Evolutionary conservation across 2,797 vertebrate species (phyloP).

Genomic region (Enteromius unitaeniatus): DNA sequence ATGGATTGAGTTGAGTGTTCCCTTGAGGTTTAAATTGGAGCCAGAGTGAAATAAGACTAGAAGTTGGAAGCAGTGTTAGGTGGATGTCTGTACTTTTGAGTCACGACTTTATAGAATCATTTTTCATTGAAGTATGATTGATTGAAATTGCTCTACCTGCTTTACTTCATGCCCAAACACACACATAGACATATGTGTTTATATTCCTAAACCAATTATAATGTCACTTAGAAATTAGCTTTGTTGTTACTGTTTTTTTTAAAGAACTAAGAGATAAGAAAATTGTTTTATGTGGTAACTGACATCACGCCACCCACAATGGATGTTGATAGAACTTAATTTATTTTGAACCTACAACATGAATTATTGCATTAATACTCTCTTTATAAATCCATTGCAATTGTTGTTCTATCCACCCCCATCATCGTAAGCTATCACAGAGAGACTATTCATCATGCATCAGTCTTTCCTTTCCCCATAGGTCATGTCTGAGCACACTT

Average conservation of each 20-base stretch:
- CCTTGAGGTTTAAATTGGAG: slow-evolving; percentile 21
- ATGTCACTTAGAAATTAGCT: neutral
- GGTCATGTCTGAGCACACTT: slow-evolving; percentile 31
- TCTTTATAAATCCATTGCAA: slow-evolving; percentile 1
- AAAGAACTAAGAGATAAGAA: neutral
- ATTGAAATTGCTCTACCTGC: neutral
- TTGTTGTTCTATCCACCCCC: neutral
- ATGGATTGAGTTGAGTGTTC: slow-evolving; percentile 10
- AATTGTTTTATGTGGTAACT: neutral
- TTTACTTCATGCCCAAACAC: neutral
- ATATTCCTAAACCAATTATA: neutral
- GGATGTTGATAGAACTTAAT: neutral
- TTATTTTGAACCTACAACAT: neutral
- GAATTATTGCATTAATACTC: slow-evolving; percentile 3
- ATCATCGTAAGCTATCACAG: neutral
- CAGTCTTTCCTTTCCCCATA: slow-evolving; percentile 13
- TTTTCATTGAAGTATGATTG: slow-evolving; percentile 18
- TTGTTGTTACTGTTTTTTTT: neutral
- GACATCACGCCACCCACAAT: slow-evolving; percentile 6
- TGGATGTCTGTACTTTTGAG: slow-evolving; percentile 6
- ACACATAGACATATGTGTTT: neutral
- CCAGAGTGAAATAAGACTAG: slow-evolving; percentile 11
- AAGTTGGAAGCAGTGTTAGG: neutral
- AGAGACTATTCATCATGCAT: slow-evolving; percentile 15
- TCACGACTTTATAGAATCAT: neutral